Evolutionary conservation across 2,797 vertebrate genomes (phyloP).

Genomic region (Ctenosaura bakeri): DNA sequence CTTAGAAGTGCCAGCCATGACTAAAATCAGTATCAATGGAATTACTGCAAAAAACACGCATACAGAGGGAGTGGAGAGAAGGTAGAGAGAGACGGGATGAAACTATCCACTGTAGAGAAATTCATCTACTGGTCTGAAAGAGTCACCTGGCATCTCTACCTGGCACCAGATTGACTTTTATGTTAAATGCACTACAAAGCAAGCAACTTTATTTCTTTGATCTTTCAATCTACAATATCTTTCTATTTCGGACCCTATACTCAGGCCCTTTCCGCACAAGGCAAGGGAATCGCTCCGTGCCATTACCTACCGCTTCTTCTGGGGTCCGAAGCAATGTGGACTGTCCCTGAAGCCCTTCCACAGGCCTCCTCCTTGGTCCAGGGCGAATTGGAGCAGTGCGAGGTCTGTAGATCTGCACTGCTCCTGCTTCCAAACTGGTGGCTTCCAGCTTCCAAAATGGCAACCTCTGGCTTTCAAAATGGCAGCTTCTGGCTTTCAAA

Average conservation of each 20-base stretch:
- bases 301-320: too few species aligned
- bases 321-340: too few species aligned
- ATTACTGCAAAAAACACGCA: neutral
- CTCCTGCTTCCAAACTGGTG: too few species aligned
- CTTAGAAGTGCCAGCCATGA: constrained; percentile 18
- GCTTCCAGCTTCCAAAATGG: too few species aligned
- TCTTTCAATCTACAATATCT: neutral
- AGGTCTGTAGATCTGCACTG: too few species aligned
- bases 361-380: too few species aligned
- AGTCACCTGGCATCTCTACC: neutral
- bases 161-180: neutral
- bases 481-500: too few species aligned
- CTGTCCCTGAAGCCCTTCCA: too few species aligned
- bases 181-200: neutral
- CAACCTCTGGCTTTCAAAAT: too few species aligned
- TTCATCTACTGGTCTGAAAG: neutral
- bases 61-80: neutral
- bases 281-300: too few species aligned
- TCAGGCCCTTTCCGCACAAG: neutral
- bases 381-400: too few species aligned
- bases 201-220: neutral
- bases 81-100: rapidly evolving
- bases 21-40: neutral
- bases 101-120: neutral
- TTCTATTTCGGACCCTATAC: neutral